A percentile compares a stretch with the other conserved stretches of the same genome.
Evolutionary conservation across 92 coral and sea anemone species (phyloP).

Genomic region (Siderastrea siderea): DNA sequence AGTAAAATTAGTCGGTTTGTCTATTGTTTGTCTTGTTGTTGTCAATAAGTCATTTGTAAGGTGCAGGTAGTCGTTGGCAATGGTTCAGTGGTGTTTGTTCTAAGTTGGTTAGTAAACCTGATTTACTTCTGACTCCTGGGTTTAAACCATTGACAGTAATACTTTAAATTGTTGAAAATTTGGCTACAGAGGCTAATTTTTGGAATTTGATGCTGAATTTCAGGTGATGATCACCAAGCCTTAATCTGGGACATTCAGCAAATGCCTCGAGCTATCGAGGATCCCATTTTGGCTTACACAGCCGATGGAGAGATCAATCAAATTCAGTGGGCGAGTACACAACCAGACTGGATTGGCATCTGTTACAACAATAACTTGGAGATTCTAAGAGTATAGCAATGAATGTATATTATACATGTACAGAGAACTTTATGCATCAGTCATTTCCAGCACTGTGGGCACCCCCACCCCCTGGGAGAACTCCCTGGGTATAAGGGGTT

Average conservation of each 20-base stretch:
- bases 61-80: no score
- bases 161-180: not conserved
- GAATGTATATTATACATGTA: not conserved
- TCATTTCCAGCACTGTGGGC: not conserved
- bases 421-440: not conserved
- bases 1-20: no score
- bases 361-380: constrained; percentile 96
- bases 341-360: constrained; percentile 99
- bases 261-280: constrained; percentile 99
- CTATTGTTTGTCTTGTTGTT: no score
- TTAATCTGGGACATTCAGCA: constrained; percentile 99
- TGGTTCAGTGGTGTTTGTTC: no score
- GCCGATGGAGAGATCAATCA: constrained; percentile 99
- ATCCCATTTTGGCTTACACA: constrained; percentile 96
- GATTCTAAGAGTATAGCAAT: constrained; percentile 90
- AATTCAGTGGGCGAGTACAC: constrained; percentile 99
- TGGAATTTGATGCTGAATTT: not conserved
- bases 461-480: no score
- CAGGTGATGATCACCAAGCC: constrained; percentile 98
- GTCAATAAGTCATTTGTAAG: no score
- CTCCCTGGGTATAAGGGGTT: no score
- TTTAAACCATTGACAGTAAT: not conserved
- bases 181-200: not conserved
- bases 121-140: no score
- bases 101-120: no score